Base-by-base conservation (phyloP, 2,113 vertebrate genomes). In the Piprites chloris region DNA sequence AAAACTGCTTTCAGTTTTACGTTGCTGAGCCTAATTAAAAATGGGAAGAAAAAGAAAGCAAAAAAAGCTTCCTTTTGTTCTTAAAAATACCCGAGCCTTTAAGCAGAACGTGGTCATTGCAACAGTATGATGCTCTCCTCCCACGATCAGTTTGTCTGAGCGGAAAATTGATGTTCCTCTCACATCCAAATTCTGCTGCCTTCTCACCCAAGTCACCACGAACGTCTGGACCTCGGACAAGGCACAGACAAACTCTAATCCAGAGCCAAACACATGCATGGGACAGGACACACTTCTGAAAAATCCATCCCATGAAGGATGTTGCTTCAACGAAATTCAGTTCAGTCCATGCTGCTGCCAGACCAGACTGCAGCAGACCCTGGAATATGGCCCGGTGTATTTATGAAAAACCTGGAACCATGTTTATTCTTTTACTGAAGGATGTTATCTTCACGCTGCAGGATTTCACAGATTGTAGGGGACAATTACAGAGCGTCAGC, bases 401-500 rank as follows among this genome's bases (percentile, higher is more conserved):
- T 94, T 79, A 65, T 27, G 78, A 73, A 35, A 79, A 88, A 41
- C 15, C 78, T 24, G 12, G 21, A 77, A 79, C 75, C 14, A 27
- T 9, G 58, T 74, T 92, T 95, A 26, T 47, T 88, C 76, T 78
- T 69, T 75, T 59, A 73, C 50, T 39, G 50, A 87, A 66, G 90
- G 94, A 67, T 23, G 61, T 94, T 95, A 91, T 89, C 88, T 75
- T 81, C 90, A 68, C 69, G 20, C 49, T 62, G 58, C 86, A 87
- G 77, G 41, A 63, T 63, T 63, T 55, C 66, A 58, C 66, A 89
- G 89, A 75, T 78, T 49, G 80, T 85, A 66, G 1, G 2, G 53
- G 65, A 78, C 0, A 5, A 93, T 81, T 84, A 76, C 21, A 12
- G 63, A 63, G 66, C 1, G 4, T 56, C 59, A 59, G 41, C 3